Evolutionary conservation across 2,113 vertebrate genomes (phyloP).

Genomic region (Myotis lucifugus): DNA sequence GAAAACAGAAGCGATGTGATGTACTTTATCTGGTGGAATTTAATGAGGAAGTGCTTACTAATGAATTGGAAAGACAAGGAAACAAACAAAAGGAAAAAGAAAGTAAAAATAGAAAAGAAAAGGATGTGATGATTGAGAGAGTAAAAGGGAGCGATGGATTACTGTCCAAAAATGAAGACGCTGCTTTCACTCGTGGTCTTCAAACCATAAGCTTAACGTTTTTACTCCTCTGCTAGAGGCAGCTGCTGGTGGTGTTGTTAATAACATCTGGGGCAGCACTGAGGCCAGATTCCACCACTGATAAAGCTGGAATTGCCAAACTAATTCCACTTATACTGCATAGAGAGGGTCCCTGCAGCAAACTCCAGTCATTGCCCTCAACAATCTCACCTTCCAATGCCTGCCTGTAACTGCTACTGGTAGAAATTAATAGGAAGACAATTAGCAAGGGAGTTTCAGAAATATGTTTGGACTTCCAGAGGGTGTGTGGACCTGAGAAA

Average conservation of each 20-base stretch:
- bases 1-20: not conserved
- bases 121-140: not conserved
- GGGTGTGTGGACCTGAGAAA: not conserved
- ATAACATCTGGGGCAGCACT: fast-evolving
- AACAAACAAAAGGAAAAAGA: not conserved
- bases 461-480: not conserved
- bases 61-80: not conserved
- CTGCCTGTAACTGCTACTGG: no score
- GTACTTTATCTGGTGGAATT: not conserved
- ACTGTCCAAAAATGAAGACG: not conserved
- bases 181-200: not conserved
- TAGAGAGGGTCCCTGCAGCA: fast-evolving
- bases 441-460: not conserved
- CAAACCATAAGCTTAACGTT: not conserved
- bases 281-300: not conserved
- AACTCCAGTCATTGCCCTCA: not conserved
- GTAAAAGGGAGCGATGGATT: not conserved
- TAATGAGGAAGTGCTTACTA: not conserved
- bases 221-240: not conserved
- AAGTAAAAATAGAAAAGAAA: not conserved
- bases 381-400: not conserved
- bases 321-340: no score
- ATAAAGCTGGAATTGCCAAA: not conserved
- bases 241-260: not conserved
- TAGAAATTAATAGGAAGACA: not conserved